Evolutionary conservation across 2,113 vertebrate species (phyloP), one percentile per base, ranked within the genome.

Genomic region (Rhinoptilus africanus): DNA sequence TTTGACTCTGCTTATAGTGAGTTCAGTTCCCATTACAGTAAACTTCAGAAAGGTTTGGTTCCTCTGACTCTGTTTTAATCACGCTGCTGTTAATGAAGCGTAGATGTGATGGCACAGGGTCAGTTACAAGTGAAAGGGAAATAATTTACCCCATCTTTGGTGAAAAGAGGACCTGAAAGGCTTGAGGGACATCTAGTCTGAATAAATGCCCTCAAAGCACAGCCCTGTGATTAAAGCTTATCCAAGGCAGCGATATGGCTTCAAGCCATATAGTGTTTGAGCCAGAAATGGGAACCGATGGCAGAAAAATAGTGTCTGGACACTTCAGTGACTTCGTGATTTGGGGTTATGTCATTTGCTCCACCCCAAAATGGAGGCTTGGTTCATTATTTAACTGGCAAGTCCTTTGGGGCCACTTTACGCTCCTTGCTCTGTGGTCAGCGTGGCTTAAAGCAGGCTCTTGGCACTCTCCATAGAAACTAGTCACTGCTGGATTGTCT

Each of bases 401-500:
- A n/a, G 12, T 63, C 62, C 39, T 32, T 20, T 48, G 57, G 76
- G 83, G 68, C 48, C 50, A 28, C 35, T 21, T 50, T 19, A 23
- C 1, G 7, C 60, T 77, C 12, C 87, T 72, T 5, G 2, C n/a
- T 34, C 30, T 0, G 0, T 17, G 72, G 63, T 57, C 50, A 67
- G 1, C 1, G 0, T 16, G 75, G 80, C 57, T 62, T 27, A 41
- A 64, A 82, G 53, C 19, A 47, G 32, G 47, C 27, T 66, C 50
- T 53, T 23, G 79, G 41, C 23, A 8, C 22, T 30, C 71, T 50
- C n/a, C 35, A 5, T 3, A 14, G 73, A 13, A 35, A 48, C 30
- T 24, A n/a, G 32, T 66, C 62, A 22, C 60, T 53, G 63, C 32
- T 83, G 56, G 41, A 1, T 41, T 60, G 14, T 19, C 45, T 39